These are phyloP conservation scores for Poeciliopsis prolifica DNA, from an alignment of 2,113 vertebrate genomes.

Conservation along the genomic window DNA sequence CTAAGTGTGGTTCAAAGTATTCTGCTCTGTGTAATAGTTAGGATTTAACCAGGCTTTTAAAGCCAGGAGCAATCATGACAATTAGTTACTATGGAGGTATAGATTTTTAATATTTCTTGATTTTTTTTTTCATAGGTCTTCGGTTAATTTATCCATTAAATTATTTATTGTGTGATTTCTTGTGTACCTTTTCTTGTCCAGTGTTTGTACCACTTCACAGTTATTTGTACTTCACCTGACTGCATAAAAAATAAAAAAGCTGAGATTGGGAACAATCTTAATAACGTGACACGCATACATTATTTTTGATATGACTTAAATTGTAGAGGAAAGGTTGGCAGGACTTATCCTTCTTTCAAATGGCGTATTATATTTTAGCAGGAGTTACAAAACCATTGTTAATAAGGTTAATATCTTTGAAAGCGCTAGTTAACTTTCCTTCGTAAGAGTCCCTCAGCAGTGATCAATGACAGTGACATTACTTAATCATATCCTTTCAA, in stretches of 20 bases:
- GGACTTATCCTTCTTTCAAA: neutral
- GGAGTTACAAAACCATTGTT: neutral
- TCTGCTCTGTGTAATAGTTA: neutral
- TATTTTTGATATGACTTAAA: neutral
- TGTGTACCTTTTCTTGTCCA: too few relatives aligned
- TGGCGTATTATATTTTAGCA: neutral
- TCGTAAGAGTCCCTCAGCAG: conserved; percentile 19
- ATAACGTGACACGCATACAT: neutral
- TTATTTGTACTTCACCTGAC: too few relatives aligned
- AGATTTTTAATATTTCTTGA: neutral
- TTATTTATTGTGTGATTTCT: too few relatives aligned
- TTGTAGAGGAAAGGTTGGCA: neutral
- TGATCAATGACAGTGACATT: conserved; percentile 25
- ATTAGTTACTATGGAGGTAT: neutral
- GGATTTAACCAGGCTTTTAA: neutral
- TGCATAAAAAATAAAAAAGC: neutral
- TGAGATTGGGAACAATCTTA: too few relatives aligned
- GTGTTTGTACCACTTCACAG: too few relatives aligned
- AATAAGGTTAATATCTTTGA: neutral
- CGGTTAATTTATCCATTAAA: too few relatives aligned
- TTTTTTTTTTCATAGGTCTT: too few relatives aligned
- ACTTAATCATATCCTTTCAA: conserved; percentile 43
- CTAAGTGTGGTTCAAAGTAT: neutral
- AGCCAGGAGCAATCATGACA: neutral
- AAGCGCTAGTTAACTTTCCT: conserved; percentile 8